phyloP scores from a whole-genome alignment of 2,888 invertebrate genomes.

The Corythucha ciliata region DNA sequence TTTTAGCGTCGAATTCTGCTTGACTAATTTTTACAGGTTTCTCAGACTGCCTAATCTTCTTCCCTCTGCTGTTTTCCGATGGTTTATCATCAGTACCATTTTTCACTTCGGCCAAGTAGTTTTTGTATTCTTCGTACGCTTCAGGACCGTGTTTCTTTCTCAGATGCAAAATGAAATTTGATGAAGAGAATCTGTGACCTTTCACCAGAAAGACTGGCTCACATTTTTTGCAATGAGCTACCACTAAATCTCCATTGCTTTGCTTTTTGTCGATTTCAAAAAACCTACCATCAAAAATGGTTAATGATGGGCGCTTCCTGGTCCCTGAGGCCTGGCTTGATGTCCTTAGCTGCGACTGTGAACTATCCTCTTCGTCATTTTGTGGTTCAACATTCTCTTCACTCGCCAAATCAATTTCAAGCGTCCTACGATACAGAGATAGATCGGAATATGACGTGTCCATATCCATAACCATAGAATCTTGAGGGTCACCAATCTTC shows the following conservation, averaged over 20 bases:
- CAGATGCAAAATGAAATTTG: not conserved
- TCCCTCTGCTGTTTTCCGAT: not conserved
- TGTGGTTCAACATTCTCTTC: too few species aligned
- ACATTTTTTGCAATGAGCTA: not conserved
- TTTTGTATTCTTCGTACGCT: not conserved
- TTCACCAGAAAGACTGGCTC: not conserved
- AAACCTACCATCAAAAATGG: not conserved
- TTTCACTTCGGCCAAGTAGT: not conserved
- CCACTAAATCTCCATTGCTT: not conserved
- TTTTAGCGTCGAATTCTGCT: constrained; percentile 15
- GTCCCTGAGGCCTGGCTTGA: too few species aligned
- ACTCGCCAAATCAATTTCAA: too few species aligned
- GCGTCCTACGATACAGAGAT: too few species aligned
- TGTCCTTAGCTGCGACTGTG: too few species aligned
- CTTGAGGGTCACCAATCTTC: too few species aligned
- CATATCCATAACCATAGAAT: too few species aligned
- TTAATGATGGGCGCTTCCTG: too few species aligned
- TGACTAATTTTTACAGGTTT: constrained; percentile 15
- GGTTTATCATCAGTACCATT: too few species aligned
- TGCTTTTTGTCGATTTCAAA: not conserved
- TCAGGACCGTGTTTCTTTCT: not conserved
- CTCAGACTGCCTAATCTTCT: not conserved
- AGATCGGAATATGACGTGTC: too few species aligned
- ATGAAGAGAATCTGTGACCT: not conserved
- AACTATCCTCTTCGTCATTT: too few species aligned